Base-by-base conservation (phyloP, 2,888 invertebrate species). In the Scaptomyza parva region DNA sequence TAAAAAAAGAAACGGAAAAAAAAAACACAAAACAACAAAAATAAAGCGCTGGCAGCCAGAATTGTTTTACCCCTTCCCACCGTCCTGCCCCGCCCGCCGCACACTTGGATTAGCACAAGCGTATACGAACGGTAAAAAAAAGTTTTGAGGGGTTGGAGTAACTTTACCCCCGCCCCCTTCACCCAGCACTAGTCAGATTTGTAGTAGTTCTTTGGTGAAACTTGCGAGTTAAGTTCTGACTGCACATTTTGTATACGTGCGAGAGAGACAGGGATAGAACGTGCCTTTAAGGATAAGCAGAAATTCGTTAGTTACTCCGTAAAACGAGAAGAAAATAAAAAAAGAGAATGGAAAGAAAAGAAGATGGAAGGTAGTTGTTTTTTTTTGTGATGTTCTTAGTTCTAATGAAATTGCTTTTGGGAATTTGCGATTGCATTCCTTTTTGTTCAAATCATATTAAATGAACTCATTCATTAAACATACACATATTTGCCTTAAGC, bases 221-320 rank as follows among this genome's bases (percentile, higher is more conserved):
- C 55, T 60, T 60, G 28, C 43, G 70, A 63, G 73, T 65, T 61
- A 55, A 62, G 69, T 64, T 69, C 47, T 37, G 24, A 28, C 18
- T 47, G n/a, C n/a, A 18, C 28, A 17, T 26, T 8, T 8, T 30
- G 37, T 30, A 39, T 22, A 12, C 14, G 11, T 12, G 20, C 3
- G 9, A n/a, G 33, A 2, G 14, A n/a, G n/a, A n/a, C n/a, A n/a
- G n/a, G n/a, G n/a, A n/a, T n/a, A n/a, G n/a, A n/a, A n/a, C n/a
- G n/a, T n/a, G n/a, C n/a, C 50, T 48, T 30, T 45, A 63, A 50
- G 63, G 33, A 50, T 40, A 33, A 61, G 39, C 47, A 28, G 9
- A 18, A 30, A 26, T 52, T 47, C 20, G 40, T 20, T 26, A 33
- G 39, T 45, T 39, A 20, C 22, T 2, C 33, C 11, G n/a, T n/a